phyloP scores from a whole-genome alignment of 2,113 vertebrate genomes.

The Reinhardtius hippoglossoides region DNA sequence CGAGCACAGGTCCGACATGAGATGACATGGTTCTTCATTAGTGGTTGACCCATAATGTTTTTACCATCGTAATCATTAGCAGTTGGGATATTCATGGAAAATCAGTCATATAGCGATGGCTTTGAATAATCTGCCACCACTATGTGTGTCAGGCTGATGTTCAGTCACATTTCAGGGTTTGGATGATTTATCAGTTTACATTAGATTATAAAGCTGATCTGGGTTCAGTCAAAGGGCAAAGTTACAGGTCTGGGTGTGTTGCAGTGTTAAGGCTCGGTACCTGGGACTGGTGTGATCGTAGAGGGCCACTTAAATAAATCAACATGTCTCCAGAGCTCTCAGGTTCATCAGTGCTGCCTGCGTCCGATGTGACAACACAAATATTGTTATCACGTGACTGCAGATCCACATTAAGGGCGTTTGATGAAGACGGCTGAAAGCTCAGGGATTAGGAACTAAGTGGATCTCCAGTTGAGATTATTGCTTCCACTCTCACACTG shows the following conservation, averaged over 20 bases:
- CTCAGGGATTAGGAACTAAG: neutral
- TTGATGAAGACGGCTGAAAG: slow-evolving; percentile 6
- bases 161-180: slow-evolving; percentile 52
- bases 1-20: slow-evolving; percentile 7
- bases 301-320: neutral
- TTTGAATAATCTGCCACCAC: neutral
- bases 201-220: slow-evolving; percentile 57
- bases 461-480: neutral
- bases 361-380: neutral
- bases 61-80: slow-evolving; percentile 18
- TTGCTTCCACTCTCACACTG: neutral
- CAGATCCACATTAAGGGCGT: neutral
- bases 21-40: slow-evolving; percentile 32
- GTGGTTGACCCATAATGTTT: slow-evolving; percentile 38
- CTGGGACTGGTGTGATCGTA: neutral
- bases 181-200: slow-evolving; percentile 59
- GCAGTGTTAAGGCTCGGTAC: slow-evolving; percentile 22
- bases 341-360: neutral
- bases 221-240: slow-evolving; percentile 63
- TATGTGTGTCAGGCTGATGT: slow-evolving; percentile 14
- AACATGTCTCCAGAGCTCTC: slow-evolving; percentile 3
- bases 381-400: too few species aligned
- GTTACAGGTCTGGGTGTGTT: slow-evolving; percentile 17
- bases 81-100: slow-evolving; percentile 25
- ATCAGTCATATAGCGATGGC: slow-evolving; percentile 9